Base-by-base conservation (phyloP, 2,113 vertebrate species). In the Microtus richardsoni region DNA sequence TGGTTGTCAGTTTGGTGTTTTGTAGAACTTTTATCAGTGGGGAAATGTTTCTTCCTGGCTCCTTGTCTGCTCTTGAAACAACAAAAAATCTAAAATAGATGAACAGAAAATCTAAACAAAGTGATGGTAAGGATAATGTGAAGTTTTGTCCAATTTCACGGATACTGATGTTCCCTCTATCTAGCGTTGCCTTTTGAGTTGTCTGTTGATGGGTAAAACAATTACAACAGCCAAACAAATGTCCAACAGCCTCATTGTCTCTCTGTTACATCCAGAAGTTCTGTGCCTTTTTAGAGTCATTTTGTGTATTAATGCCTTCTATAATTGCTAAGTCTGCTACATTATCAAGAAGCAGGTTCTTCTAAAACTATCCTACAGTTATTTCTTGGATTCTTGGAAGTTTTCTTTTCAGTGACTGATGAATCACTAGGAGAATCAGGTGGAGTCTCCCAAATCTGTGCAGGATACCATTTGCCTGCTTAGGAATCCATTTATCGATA, bases 141-240 rank as follows among this genome's bases (percentile, higher is more conserved):
- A 64, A 1, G n/a, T 75, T 39, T 74, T 5, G 54, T 39, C 14
- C 14, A 82, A 39, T 86, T 41, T 89, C 7, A 83, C 7, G 16
- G 7, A 1, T 30, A 71, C 0, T 52, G 1, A 71, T 30, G 14
- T 19, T 54, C 0, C 0, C 24, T 14, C 36, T 89, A 82, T 75
- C 11, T n/a, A n/a, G n/a, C n/a, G 60, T 28, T 60, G 21, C 78
- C 13, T 93, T 78, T 78, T 1, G 41, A 73, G 11, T 24, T 89
- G 1, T 2, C 83, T 47, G 62, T 13, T 62, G 39, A 66, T 68
- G 14, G 9, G 11, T 60, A 93, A 89, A 77, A 78, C 39, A 91
- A 93, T n/a, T 22, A 28, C 52, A 86, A 64, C n/a, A 41, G 5
- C n/a, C 26, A 44, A 52, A 58, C 11, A 58, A 80, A n/a, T n/a